Evolutionary conservation across 2,113 vertebrate genomes (phyloP).

Genomic region (Zosterops japonicus): DNA sequence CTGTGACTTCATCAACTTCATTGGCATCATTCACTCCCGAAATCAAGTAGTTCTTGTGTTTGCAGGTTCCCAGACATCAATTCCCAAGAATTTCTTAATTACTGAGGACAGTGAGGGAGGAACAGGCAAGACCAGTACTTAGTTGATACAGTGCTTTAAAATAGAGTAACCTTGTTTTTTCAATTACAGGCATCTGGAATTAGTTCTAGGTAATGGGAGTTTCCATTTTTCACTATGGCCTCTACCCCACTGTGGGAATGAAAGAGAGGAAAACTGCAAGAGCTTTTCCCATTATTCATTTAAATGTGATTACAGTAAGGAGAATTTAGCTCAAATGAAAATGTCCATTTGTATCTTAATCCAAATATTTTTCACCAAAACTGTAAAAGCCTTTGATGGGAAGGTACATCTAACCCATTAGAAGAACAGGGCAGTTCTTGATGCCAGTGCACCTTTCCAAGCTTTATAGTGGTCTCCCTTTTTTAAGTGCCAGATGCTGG

Average conservation of each 20-base stretch:
- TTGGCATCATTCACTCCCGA: accelerated
- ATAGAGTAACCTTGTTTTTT: neutral
- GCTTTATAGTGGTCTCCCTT: neutral
- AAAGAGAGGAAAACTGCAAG: neutral
- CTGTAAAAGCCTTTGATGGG: neutral
- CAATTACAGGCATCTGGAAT: neutral
- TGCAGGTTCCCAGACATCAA: neutral
- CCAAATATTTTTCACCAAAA: neutral
- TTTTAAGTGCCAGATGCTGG: neutral
- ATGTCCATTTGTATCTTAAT: neutral
- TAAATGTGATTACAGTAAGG: neutral
- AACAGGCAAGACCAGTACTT: neutral
- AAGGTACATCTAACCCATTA: neutral
- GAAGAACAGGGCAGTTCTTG: neutral
- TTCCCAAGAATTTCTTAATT: neutral
- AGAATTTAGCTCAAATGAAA: neutral
- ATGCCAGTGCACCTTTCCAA: neutral
- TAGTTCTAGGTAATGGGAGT: neutral
- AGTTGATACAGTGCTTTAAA: accelerated
- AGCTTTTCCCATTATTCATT: neutral
- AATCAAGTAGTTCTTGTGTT: neutral
- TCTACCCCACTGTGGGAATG: neutral
- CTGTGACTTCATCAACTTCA: neutral
- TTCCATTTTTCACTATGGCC: neutral
- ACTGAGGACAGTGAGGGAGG: neutral